Conservation (phyloP, 2,113 vertebrate genomes). For the Emydocephalus ijimae region DNA sequence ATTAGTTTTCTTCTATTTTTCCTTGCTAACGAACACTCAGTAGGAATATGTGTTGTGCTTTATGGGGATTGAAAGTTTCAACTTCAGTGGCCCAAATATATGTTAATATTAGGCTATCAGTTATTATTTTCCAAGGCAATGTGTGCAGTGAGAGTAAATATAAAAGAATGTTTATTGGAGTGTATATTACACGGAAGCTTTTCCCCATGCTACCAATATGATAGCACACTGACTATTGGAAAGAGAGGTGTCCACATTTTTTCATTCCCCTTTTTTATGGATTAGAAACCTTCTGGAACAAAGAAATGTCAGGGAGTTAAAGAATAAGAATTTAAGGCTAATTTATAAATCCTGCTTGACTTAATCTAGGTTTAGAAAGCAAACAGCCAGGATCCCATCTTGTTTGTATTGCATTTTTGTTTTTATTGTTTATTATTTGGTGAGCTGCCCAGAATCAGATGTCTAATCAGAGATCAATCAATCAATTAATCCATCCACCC, state of each 20-base stretch:
- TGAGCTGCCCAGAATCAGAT: not conserved
- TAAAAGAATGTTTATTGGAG: not conserved
- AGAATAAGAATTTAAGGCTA: not conserved
- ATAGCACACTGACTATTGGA: not conserved
- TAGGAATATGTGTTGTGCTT: not conserved
- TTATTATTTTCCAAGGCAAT: not conserved
- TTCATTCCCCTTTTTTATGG: not conserved
- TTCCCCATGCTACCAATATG: not conserved
- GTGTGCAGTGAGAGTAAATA: not conserved
- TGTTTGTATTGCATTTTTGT: not conserved
- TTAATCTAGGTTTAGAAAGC: not conserved
- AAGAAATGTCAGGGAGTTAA: not conserved
- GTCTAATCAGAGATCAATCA: not conserved
- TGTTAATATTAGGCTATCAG: not conserved
- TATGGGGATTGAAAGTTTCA: not conserved
- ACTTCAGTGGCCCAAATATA: not conserved
- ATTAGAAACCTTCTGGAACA: not conserved
- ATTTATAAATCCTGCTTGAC: not conserved
- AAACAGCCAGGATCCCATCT: not conserved
- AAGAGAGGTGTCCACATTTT: not conserved
- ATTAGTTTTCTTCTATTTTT: not conserved
- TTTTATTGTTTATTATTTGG: not conserved
- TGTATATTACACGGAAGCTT: not conserved
- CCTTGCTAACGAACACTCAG: slow-evolving; percentile 8
- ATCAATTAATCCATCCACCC: not conserved